Evolutionary conservation across 2,797 vertebrate genomes (phyloP), one percentile per base, ranked within the genome.

Genomic region (Lagocephalus sceleratus): DNA sequence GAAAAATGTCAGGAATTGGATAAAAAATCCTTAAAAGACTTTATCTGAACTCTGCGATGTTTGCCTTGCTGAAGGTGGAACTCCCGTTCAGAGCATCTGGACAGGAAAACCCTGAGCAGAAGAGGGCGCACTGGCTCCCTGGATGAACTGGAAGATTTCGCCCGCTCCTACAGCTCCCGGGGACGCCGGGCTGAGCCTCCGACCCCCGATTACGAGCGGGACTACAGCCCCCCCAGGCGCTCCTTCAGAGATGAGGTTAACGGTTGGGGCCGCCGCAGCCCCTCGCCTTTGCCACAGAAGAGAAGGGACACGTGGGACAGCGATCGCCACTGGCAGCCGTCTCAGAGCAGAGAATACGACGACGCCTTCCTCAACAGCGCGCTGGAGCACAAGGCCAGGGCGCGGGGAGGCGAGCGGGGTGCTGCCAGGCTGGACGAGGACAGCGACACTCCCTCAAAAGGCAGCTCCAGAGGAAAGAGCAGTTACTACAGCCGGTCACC

Each of bases 101-200:
- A 94, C 42, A 93, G 94, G 17, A 98, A 94, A 85, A 90, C 90
- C 1, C 87, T 98, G 71, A 51, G 78, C 61, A 69, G 76, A 49
- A 90, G 93, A 5, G 90, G 94, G 35, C 94, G 94, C 0, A 91
- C 96, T 0, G 92, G 93, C 57, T 99, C 97, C 20, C 91, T 98
- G 86, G 96, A 98, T 0, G 96, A 98, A 84, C 89, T 99, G 81
- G 95, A 96, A 26, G 95, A 94, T 54, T 95, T 98, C 10, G 93
- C 94, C 0, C 91, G 65, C 46, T 93, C 86, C 6, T 94, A 85
- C 1, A 63, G 45, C 20, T 48, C 80, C 22, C 81, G 70, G 0
- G 43, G 68, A 5, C 80, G 90, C 9, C 83, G 90, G 20, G 82
- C 86, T 0, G 92, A 93, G 1, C 84, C 83, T 54, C 88, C 87